Evolutionary conservation across 2,888 invertebrate species (phyloP).

Genomic region (Cacoxenus indagator): DNA sequence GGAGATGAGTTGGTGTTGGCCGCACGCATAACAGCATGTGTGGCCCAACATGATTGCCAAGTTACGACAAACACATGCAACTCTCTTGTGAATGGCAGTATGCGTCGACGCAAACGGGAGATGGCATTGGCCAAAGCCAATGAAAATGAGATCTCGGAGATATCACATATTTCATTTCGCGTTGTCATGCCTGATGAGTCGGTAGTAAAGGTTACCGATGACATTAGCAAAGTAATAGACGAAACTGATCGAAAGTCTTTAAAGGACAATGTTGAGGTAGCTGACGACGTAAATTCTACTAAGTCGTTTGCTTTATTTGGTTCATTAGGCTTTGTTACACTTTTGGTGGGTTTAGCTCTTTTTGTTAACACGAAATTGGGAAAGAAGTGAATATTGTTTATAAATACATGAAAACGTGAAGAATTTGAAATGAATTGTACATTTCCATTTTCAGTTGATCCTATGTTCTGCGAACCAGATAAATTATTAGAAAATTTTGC

Average conservation of each 20-base stretch:
- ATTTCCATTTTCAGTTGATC: no score
- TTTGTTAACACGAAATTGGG: slow-evolving; percentile 48
- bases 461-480: no score
- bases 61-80: slow-evolving; percentile 58
- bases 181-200: slow-evolving; percentile 52
- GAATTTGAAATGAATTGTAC: no score
- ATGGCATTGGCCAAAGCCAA: neutral
- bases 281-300: neutral
- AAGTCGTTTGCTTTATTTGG: slow-evolving; percentile 46
- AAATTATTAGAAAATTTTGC: no score
- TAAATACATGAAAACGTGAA: slow-evolving; percentile 28
- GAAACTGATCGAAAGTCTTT: neutral
- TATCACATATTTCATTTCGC: slow-evolving; percentile 64
- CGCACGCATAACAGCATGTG: slow-evolving; percentile 73
- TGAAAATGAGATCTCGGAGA: slow-evolving; percentile 58
- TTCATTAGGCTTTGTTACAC: slow-evolving; percentile 53
- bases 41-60: slow-evolving; percentile 73
- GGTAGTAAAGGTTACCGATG: no score
- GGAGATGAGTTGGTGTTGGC: slow-evolving; percentile 74
- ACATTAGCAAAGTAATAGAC: no score
- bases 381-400: neutral
- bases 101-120: slow-evolving; percentile 53
- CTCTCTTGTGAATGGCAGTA: slow-evolving; percentile 31
- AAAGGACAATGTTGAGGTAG: neutral
- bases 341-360: slow-evolving; percentile 52